These are phyloP conservation scores for Papilio machaon DNA, from an alignment of 1,140 invertebrate genomes.

Conservation along the genomic window DNA sequence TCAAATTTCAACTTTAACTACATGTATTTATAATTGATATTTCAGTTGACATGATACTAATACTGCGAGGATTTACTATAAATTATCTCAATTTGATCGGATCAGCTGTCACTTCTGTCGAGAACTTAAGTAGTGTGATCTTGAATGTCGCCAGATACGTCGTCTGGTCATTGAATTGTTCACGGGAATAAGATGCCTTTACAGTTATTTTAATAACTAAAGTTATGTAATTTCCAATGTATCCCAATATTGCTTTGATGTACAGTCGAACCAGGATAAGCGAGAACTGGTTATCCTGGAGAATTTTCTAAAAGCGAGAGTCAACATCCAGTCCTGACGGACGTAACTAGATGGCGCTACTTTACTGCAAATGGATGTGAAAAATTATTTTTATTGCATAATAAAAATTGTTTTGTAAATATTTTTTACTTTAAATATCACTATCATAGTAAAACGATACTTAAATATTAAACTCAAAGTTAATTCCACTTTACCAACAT, in stretches of 20 bases:
- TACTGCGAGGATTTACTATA: constrained; percentile 38
- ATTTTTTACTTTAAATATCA: background rate
- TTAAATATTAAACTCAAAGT: background rate
- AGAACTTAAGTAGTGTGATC: constrained; percentile 59
- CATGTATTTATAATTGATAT: constrained; percentile 44
- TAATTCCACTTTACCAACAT: constrained; percentile 8
- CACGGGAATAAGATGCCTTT: background rate
- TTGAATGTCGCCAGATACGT: constrained; percentile 54
- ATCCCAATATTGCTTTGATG: too few species aligned
- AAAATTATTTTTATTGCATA: background rate
- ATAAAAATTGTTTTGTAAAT: background rate
- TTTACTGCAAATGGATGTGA: background rate
- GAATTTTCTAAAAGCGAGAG: too few species aligned
- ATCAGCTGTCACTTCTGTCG: constrained; percentile 74
- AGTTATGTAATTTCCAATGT: background rate
- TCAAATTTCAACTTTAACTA: constrained; percentile 41
- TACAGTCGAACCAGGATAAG: too few species aligned
- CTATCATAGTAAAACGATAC: background rate
- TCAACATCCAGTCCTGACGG: too few species aligned
- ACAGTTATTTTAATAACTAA: constrained; percentile 12
- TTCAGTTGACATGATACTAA: constrained; percentile 36
- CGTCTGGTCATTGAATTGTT: constrained; percentile 52
- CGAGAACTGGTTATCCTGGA: too few species aligned
- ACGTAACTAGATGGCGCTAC: too few species aligned
- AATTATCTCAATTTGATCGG: constrained; percentile 57